Evolutionary conservation across 1,140 invertebrate genomes (phyloP).

Genomic region (Drosophila orosa): DNA sequence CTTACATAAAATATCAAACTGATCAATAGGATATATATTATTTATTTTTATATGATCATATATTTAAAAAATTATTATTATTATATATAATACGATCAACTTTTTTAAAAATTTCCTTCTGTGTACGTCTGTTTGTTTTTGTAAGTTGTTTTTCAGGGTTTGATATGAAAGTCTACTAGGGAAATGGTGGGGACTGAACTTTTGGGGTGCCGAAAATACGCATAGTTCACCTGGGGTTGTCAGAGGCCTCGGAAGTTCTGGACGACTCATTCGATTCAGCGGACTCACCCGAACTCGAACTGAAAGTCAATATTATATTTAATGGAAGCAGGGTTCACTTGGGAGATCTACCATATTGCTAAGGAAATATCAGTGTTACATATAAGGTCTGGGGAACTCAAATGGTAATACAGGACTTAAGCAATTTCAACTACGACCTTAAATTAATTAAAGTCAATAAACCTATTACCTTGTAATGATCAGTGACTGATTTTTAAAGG

Average conservation of each 20-base stretch:
- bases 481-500: background rate
- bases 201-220: background rate
- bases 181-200: conserved; percentile 7
- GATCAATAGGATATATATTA: background rate
- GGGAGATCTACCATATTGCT: background rate
- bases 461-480: conserved; percentile 1
- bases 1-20: background rate
- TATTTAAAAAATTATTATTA: too few species aligned
- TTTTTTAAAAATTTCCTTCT: background rate
- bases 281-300: conserved; percentile 16
- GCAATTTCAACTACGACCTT: background rate
- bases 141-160: conserved; percentile 17
- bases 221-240: conserved; percentile 54
- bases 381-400: background rate
- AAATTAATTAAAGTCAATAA: background rate
- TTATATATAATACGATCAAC: background rate
- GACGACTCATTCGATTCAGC: conserved; percentile 5
- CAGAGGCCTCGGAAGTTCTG: conserved; percentile 25
- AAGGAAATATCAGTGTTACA: background rate
- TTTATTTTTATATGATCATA: background rate
- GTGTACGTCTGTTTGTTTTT: conserved; percentile 39
- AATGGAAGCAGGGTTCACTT: background rate
- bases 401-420: background rate
- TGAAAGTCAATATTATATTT: conserved; percentile 41
- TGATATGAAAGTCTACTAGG: conserved; percentile 13